Evolutionary conservation across 2,113 vertebrate genomes (phyloP).

Genomic region (Heterotis niloticus): DNA sequence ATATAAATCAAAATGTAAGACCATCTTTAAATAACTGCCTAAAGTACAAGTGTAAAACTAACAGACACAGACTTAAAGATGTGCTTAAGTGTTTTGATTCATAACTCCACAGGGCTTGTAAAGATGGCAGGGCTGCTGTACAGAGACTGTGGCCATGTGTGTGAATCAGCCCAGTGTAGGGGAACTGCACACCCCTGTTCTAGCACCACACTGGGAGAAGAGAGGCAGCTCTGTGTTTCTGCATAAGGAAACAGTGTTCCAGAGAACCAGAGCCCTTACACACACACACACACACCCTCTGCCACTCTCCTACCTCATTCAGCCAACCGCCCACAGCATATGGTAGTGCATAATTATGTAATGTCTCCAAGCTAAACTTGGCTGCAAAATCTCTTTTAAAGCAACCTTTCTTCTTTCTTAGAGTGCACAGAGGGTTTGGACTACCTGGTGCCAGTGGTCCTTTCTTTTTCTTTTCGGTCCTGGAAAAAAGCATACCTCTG

Average conservation of each 20-base stretch:
- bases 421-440: background rate
- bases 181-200: slow-evolving; percentile 14
- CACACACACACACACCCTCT: background rate
- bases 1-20: slow-evolving; percentile 31
- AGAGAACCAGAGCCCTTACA: slow-evolving; percentile 24
- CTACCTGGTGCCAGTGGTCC: slow-evolving; percentile 21
- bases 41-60: slow-evolving; percentile 23
- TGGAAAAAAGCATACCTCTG: background rate
- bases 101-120: slow-evolving; percentile 27
- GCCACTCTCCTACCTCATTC: background rate
- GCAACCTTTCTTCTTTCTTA: background rate
- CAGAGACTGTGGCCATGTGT: slow-evolving; percentile 22
- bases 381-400: slow-evolving; percentile 5
- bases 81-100: slow-evolving; percentile 20
- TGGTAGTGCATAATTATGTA: slow-evolving; percentile 5
- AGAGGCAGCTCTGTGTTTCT: slow-evolving; percentile 44
- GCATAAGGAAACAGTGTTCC: slow-evolving; percentile 46
- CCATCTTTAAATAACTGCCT: slow-evolving; percentile 29
- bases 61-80: slow-evolving; percentile 20
- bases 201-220: slow-evolving; percentile 32
- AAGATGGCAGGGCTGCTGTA: slow-evolving; percentile 23
- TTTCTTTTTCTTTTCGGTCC: background rate
- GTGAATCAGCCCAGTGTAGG: slow-evolving; percentile 45
- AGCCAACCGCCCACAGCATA: background rate
- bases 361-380: slow-evolving; percentile 13